These are phyloP conservation scores for Morpho deidamia DNA, from an alignment of 2,888 invertebrate species.

Conservation along the genomic window DNA sequence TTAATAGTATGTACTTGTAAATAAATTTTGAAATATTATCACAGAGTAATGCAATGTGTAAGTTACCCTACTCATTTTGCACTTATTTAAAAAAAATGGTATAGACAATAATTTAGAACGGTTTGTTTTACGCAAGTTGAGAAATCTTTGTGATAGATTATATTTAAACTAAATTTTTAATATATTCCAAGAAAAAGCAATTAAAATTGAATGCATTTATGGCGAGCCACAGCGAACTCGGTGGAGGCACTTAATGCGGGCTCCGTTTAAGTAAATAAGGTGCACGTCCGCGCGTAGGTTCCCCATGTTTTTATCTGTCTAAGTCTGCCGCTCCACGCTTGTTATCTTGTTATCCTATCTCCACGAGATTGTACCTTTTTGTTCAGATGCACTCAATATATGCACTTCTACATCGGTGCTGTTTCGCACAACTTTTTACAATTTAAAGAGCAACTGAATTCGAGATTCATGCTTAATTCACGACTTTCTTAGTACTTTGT, in stretches of 20 bases:
- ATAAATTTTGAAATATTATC: too few species aligned
- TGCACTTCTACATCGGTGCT: constrained; percentile 28
- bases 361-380: constrained; percentile 71
- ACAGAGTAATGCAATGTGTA: too few species aligned
- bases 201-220: constrained; percentile 16
- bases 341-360: constrained; percentile 78
- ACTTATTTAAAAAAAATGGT: too few species aligned
- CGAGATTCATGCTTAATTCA: constrained; percentile 25
- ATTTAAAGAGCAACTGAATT: constrained; percentile 26
- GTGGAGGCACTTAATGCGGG: constrained; percentile 46
- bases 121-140: neutral
- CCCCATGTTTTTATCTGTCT: constrained; percentile 72
- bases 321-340: constrained; percentile 65
- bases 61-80: too few species aligned
- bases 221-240: constrained; percentile 17
- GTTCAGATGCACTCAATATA: constrained; percentile 38
- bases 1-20: too few species aligned
- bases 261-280: constrained; percentile 72
- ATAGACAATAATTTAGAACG: too few species aligned
- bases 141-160: constrained; percentile 6
- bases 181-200: constrained; percentile 11
- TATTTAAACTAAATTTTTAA: constrained; percentile 7
- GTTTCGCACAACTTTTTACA: constrained; percentile 28
- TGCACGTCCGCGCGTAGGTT: constrained; percentile 64
- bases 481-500: neutral